Conservation (phyloP, 2,797 vertebrate species). For the Poecilia gillii region DNA sequence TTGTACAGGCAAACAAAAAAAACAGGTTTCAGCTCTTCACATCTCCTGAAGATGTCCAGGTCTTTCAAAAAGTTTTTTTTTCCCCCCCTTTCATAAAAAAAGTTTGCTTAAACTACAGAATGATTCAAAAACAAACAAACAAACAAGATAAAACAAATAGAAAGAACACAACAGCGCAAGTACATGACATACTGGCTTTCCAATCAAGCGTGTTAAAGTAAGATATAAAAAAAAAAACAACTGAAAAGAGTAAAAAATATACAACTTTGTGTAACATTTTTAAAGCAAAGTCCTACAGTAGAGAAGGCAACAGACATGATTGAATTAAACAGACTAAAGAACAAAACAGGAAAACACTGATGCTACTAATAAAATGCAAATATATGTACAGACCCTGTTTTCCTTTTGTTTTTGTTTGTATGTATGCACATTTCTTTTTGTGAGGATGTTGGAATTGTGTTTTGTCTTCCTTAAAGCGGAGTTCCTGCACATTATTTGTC, state of each 20-base stretch:
- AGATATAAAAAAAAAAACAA: conserved; percentile 67
- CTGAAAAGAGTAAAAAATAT: conserved; percentile 81
- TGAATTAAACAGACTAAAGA: conserved; percentile 76
- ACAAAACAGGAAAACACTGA: conserved; percentile 92
- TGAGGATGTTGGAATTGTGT: conserved; percentile 52
- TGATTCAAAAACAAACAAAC: conserved; percentile 47
- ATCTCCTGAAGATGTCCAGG: conserved; percentile 86
- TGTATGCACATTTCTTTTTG: conserved; percentile 61
- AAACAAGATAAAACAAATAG: conserved; percentile 39
- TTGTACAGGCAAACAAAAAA: conserved; percentile 84
- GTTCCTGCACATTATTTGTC: conserved; percentile 60
- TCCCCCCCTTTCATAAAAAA: conserved; percentile 35
- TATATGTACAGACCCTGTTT: conserved; percentile 99
- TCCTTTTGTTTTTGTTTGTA: conserved; percentile 85
- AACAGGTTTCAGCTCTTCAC: conserved; percentile 84
- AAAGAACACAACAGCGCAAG: conserved; percentile 80
- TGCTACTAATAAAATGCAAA: conserved; percentile 97
- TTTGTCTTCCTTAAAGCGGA: conserved; percentile 62
- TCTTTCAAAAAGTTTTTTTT: conserved; percentile 83
- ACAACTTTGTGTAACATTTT: conserved; percentile 88
- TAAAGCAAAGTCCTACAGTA: conserved; percentile 90
- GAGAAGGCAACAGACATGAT: conserved; percentile 76
- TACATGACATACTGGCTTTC: conserved; percentile 77
- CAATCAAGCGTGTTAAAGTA: conserved; percentile 81
- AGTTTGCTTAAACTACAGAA: conserved; percentile 88